A percentile compares a stretch with the other conserved stretches of the same genome.
Evolutionary conservation across 2,888 invertebrate genomes (phyloP).

Genomic region (Boloria selene): DNA sequence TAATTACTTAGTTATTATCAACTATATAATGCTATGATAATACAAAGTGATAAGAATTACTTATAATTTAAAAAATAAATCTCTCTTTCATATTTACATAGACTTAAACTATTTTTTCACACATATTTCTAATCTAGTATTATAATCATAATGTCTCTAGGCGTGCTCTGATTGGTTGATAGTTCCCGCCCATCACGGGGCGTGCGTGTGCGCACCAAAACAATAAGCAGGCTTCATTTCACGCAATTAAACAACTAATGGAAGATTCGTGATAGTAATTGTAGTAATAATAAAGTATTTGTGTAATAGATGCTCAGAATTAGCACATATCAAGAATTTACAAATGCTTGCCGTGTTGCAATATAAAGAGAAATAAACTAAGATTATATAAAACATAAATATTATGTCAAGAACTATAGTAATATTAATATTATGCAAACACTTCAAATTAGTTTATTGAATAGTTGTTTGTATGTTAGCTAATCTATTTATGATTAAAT

Average conservation of each 20-base stretch:
- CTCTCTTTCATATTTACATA: too few species aligned
- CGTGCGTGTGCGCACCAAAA: conserved; percentile 50
- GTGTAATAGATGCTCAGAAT: conserved; percentile 8
- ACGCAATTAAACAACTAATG: conserved; percentile 47
- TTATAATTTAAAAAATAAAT: too few species aligned
- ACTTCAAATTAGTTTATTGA: too few species aligned
- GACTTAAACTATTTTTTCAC: conserved; percentile 4
- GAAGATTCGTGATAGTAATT: conserved; percentile 38
- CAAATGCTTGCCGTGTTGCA: not conserved
- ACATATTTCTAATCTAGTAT: conserved; percentile 26
- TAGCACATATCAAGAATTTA: conserved; percentile 13
- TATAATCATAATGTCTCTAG: conserved; percentile 30
- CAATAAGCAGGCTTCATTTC: conserved; percentile 51
- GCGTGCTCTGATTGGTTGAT: conserved; percentile 54
- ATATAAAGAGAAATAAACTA: too few species aligned
- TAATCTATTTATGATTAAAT: too few species aligned
- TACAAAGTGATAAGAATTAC: too few species aligned
- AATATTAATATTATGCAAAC: too few species aligned
- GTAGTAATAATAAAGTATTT: conserved; percentile 31
- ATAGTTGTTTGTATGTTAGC: too few species aligned
- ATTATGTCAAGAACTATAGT: too few species aligned
- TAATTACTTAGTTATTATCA: too few species aligned
- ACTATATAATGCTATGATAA: too few species aligned
- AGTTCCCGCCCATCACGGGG: conserved; percentile 58
- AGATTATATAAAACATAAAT: too few species aligned